Evolutionary conservation across 2,113 vertebrate genomes (phyloP), one percentile per base, ranked within the genome.

Genomic region (Balaeniceps rex): DNA sequence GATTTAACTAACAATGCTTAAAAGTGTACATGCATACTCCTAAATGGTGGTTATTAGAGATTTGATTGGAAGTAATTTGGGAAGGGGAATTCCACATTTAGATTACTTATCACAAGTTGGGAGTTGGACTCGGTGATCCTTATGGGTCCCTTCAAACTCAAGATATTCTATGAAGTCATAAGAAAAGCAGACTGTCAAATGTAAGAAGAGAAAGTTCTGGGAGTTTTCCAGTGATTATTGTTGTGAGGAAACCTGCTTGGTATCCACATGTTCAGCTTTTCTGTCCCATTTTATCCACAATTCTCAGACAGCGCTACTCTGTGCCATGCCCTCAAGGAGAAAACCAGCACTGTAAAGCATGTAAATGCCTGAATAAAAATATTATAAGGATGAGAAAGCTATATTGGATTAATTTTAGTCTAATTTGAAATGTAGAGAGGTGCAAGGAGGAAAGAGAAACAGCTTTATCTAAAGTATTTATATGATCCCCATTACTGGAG

Each of bases 311-410:
- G 69, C 46, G 19, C 72, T 97, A 87, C 68, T 91, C 68, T 3
- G 1, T 92, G 87, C 61, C 81, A 94, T 93, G 84, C 91, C 91
- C 95, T 93, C 69, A 96, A 96, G 93, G 83, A 83, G 36, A 83
- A 78, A 92, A 72, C 16, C 57, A 90, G 61, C 34, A 96, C 93
- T 93, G 94, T 38, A 97, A 97, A 97, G 97, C 72, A 54, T 83
- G 63, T 83, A 94, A 96, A 95, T 74, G 76, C 83, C 94, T 95
- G 79, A 90, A 96, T 87, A 95, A 97, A 94, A 87, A 46, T 82
- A 93, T 57, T 95, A 1, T 28, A 83, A 78, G 63, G 42, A 93
- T 94, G 11, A 92, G 33, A 93, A 95, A 87, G 55, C 7, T 88
- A 76, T 84, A 91, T 92, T 93, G 65, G 96, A 91, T 97, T 97